phyloP scores from a whole-genome alignment of 1,140 invertebrate genomes.

The Pogonognathellus flavescens region DNA sequence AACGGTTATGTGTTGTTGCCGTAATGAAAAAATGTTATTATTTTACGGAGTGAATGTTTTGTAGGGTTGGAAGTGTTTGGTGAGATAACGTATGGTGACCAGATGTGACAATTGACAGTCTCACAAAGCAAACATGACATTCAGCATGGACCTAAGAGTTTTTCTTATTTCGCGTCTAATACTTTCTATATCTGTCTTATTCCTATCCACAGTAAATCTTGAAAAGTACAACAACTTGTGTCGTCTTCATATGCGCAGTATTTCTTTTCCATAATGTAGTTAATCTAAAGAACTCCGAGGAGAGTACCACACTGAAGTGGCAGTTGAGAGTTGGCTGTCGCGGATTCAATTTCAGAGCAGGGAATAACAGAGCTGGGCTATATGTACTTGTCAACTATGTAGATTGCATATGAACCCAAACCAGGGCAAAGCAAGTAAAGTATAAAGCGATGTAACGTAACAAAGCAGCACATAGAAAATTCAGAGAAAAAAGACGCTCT shows the following conservation, averaged over 20 bases:
- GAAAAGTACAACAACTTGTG: neutral
- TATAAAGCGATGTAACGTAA: neutral
- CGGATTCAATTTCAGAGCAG: constrained; percentile 40
- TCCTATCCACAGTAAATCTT: neutral
- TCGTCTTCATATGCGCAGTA: neutral
- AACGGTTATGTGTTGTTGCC: too few species aligned
- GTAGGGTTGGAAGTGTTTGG: too few species aligned
- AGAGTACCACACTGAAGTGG: constrained; percentile 44
- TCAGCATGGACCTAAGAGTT: neutral
- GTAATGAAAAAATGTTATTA: too few species aligned
- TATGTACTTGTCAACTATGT: constrained; percentile 24
- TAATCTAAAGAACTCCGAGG: constrained; percentile 20
- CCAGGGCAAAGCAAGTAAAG: neutral
- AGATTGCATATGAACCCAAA: neutral
- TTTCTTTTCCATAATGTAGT: neutral
- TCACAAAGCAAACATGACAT: constrained; percentile 14
- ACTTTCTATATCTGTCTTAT: neutral
- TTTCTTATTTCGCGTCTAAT: constrained; percentile 7
- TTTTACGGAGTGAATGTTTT: too few species aligned
- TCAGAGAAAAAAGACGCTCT: neutral
- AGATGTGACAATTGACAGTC: constrained; percentile 9
- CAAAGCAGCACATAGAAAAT: neutral
- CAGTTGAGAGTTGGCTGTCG: constrained; percentile 35
- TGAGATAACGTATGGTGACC: neutral
- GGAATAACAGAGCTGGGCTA: constrained; percentile 22